phyloP scores from a whole-genome alignment of 2,888 invertebrate genomes.

The Leptinotarsa peninsularis region DNA sequence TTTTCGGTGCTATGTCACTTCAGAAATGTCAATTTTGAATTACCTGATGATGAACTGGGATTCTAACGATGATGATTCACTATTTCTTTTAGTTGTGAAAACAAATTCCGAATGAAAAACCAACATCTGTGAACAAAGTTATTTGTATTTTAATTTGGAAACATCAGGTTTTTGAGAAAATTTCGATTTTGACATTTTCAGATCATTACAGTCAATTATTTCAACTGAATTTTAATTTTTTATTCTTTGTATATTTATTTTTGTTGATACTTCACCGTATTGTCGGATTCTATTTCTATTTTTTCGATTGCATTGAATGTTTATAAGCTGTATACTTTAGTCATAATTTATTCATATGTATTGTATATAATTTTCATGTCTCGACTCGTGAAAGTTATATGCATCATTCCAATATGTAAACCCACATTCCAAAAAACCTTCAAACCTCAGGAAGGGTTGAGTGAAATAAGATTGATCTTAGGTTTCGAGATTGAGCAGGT shows the following conservation, averaged over 20 bases:
- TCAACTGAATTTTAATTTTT: not conserved
- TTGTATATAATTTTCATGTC: slow-evolving; percentile 40
- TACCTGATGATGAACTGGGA: not conserved
- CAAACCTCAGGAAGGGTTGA: not conserved
- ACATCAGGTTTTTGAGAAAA: slow-evolving; percentile 2
- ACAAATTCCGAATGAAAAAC: too few relatives aligned
- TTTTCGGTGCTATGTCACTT: not conserved
- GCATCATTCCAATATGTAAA: slow-evolving; percentile 6
- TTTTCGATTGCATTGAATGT: slow-evolving; percentile 22
- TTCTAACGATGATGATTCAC: not conserved
- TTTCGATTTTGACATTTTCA: slow-evolving; percentile 8
- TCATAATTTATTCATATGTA: slow-evolving; percentile 28
- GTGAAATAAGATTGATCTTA: not conserved
- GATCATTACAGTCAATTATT: not conserved
- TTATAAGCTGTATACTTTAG: slow-evolving; percentile 17
- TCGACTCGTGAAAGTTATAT: slow-evolving; percentile 11
- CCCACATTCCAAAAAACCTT: not conserved
- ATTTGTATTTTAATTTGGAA: not conserved
- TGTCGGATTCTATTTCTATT: slow-evolving; percentile 9
- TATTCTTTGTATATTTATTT: not conserved
- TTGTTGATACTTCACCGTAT: not conserved
- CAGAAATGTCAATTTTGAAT: slow-evolving; percentile 9
- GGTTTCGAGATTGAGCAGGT: too few relatives aligned
- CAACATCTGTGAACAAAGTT: not conserved
- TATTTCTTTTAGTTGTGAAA: not conserved